These are phyloP conservation scores for Dryadula phaetusa DNA, from an alignment of 2,888 invertebrate species.

Conservation along the genomic window DNA sequence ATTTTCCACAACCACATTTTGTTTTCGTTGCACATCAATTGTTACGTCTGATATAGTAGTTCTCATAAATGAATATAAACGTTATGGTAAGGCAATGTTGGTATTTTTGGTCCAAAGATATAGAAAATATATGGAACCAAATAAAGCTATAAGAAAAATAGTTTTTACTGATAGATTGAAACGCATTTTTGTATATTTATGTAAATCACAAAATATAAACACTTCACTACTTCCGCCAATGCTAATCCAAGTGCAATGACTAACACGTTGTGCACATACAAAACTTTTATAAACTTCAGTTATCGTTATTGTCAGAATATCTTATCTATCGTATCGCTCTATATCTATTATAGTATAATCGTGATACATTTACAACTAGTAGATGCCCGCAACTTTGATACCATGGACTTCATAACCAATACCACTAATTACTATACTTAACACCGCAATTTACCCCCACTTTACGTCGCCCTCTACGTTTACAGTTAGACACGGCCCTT, in stretches of 20 bases:
- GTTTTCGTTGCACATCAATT: slow-evolving; percentile 9
- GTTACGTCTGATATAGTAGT: background rate
- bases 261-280: background rate
- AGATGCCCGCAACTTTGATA: too few relatives aligned
- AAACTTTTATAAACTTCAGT: slow-evolving; percentile 13
- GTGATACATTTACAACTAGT: background rate
- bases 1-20: background rate
- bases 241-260: background rate
- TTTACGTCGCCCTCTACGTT: too few relatives aligned
- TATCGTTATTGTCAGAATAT: slow-evolving; percentile 5
- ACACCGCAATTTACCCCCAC: too few relatives aligned
- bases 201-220: background rate
- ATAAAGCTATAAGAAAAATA: slow-evolving; percentile 32
- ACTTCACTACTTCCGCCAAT: background rate
- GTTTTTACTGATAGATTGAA: slow-evolving; percentile 35
- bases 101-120: slow-evolving; percentile 32
- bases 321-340: background rate
- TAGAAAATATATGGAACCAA: slow-evolving; percentile 33
- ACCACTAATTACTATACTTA: too few relatives aligned
- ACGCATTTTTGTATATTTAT: slow-evolving; percentile 12
- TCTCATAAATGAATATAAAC: background rate
- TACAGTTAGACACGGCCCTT: too few relatives aligned
- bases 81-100: background rate
- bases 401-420: too few relatives aligned
- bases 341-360: background rate